Percentiles rank a stretch among this genome's conserved stretches.
Evolutionary conservation across 2,113 vertebrate genomes (phyloP).

Genomic region (Phoenicopterus ruber): DNA sequence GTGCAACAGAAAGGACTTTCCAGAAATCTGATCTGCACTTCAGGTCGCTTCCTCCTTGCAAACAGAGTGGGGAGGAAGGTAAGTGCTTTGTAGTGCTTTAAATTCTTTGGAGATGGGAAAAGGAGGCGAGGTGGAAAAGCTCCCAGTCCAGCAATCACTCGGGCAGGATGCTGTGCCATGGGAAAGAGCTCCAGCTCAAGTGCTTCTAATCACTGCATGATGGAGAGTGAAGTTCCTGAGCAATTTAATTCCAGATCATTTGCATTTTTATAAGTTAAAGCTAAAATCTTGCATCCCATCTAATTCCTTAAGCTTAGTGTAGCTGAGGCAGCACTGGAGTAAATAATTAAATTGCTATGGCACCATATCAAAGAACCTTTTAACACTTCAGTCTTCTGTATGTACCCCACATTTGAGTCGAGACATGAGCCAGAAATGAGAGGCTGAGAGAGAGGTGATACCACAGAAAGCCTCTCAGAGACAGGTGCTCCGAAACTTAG

Average conservation of each 20-base stretch:
- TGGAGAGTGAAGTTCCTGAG: neutral
- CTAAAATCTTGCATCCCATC: neutral
- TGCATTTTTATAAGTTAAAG: slow-evolving; percentile 33
- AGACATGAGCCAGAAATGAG: neutral
- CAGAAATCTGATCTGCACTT: neutral
- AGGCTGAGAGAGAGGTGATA: neutral
- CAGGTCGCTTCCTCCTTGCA: neutral
- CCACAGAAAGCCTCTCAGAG: neutral
- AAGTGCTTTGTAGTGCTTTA: neutral
- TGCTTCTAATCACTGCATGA: neutral
- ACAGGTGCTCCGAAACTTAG: neutral
- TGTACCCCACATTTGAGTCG: neutral
- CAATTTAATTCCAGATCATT: slow-evolving; percentile 26
- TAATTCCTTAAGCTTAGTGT: slow-evolving; percentile 7
- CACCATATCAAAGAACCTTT: neutral
- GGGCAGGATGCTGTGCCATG: neutral
- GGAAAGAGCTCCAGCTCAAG: neutral
- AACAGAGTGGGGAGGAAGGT: neutral
- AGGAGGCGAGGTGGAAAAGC: neutral
- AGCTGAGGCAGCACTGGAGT: neutral
- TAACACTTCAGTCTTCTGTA: neutral
- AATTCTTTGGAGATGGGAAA: neutral
- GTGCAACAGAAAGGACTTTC: neutral
- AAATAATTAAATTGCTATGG: slow-evolving; percentile 18
- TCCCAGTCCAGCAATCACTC: neutral